A percentile compares a stretch with the other conserved stretches of the same genome.
phyloP scores from a whole-genome alignment of 2,888 invertebrate genomes.

The Lasioglossum malachurum region DNA sequence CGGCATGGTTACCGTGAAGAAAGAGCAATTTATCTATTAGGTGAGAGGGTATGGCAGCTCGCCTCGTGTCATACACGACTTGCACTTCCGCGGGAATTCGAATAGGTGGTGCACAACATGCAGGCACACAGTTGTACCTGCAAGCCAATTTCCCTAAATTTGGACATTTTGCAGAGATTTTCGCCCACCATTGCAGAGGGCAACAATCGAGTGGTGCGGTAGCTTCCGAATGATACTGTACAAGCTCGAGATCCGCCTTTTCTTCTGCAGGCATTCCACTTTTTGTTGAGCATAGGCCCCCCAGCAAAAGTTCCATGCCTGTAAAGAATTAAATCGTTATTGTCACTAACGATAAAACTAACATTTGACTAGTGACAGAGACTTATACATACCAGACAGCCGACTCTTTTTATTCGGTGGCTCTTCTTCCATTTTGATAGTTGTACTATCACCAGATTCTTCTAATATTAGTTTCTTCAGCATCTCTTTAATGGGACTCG shows the following conservation, averaged over 20 bases:
- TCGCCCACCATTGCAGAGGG: slow-evolving; percentile 85
- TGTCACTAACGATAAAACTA: background rate
- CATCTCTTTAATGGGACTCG: slow-evolving; percentile 83
- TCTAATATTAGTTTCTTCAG: slow-evolving; percentile 82
- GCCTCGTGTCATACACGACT: slow-evolving; percentile 81
- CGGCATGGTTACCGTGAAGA: slow-evolving; percentile 82
- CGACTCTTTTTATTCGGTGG: slow-evolving; percentile 80
- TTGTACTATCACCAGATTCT: slow-evolving; percentile 75
- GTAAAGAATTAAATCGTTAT: slow-evolving; percentile 19
- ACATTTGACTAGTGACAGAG: background rate
- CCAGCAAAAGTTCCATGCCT: slow-evolving; percentile 85
- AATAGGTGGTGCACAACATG: slow-evolving; percentile 83
- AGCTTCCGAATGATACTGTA: slow-evolving; percentile 85
- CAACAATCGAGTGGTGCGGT: slow-evolving; percentile 84
- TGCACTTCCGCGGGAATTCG: slow-evolving; percentile 83
- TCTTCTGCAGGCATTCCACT: slow-evolving; percentile 83
- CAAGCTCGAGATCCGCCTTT: slow-evolving; percentile 84
- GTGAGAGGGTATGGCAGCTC: slow-evolving; percentile 83
- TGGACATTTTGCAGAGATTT: slow-evolving; percentile 83
- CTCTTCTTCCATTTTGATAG: slow-evolving; percentile 75
- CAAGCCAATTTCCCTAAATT: slow-evolving; percentile 83
- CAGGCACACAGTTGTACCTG: slow-evolving; percentile 85
- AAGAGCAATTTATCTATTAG: slow-evolving; percentile 84
- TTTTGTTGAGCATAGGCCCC: slow-evolving; percentile 81
- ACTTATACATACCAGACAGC: slow-evolving; percentile 80